These are phyloP conservation scores for Myotis lucifugus DNA, from an alignment of 2,113 vertebrate species.

Conservation along the genomic window DNA sequence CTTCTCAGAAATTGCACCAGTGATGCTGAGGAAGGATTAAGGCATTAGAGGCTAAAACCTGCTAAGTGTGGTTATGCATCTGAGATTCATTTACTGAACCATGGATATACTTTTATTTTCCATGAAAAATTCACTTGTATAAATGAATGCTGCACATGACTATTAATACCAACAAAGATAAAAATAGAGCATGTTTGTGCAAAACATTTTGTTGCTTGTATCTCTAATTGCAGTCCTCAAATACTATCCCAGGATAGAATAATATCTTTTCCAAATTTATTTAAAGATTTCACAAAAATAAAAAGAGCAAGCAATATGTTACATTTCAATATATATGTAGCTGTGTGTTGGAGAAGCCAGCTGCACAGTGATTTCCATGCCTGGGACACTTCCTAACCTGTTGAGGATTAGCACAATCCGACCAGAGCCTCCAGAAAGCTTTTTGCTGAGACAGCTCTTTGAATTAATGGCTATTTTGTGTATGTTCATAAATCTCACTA, in stretches of 20 bases:
- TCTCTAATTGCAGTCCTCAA: constrained; percentile 36
- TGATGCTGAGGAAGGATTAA: constrained; percentile 65
- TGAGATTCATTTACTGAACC: constrained; percentile 63
- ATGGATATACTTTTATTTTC: constrained; percentile 74
- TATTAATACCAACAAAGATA: constrained; percentile 14
- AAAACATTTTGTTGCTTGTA: not conserved
- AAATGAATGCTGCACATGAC: constrained; percentile 48
- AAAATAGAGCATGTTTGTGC: constrained; percentile 30
- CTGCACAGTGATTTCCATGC: not conserved
- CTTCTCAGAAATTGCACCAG: constrained; percentile 24
- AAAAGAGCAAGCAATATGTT: not conserved
- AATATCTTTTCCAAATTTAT: constrained; percentile 33
- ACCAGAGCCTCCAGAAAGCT: not conserved
- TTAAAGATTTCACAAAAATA: constrained; percentile 20
- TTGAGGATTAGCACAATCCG: not conserved
- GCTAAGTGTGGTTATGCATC: constrained; percentile 66
- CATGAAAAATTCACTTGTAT: constrained; percentile 53
- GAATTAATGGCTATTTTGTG: not conserved
- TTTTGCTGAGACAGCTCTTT: constrained; percentile 29
- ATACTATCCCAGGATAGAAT: not conserved
- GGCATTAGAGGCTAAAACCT: constrained; percentile 67
- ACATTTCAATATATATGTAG: not conserved
- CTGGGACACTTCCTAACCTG: not conserved
- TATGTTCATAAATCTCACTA: not conserved
- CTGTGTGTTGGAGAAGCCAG: not conserved